These are phyloP conservation scores for Carabus problematicus DNA, from an alignment of 2,888 invertebrate species.

Conservation along the genomic window DNA sequence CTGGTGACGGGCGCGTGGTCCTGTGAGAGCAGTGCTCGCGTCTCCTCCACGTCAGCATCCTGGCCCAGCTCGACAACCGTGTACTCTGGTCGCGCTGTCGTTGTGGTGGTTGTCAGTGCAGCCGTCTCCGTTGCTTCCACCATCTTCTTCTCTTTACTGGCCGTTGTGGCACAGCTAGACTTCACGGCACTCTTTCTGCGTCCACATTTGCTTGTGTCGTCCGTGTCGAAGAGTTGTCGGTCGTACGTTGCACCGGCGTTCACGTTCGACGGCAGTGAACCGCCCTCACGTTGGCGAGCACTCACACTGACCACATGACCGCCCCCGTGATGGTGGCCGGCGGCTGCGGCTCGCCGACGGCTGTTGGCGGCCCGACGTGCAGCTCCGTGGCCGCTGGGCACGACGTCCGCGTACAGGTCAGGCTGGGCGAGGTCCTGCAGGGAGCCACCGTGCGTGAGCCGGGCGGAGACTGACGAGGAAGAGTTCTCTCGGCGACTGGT, in stretches of 20 bases:
- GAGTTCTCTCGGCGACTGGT: constrained; percentile 44
- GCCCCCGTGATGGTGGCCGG: constrained; percentile 11
- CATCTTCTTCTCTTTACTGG: constrained; percentile 6
- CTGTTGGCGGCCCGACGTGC: constrained; percentile 39
- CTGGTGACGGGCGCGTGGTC: background rate
- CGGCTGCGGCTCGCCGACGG: constrained; percentile 12
- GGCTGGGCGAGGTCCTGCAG: constrained; percentile 63
- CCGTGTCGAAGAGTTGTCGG: constrained; percentile 11
- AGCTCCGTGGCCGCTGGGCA: constrained; percentile 61
- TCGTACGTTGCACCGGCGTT: constrained; percentile 22
- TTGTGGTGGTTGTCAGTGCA: background rate
- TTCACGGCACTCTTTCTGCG: background rate
- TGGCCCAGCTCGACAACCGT: constrained; percentile 32
- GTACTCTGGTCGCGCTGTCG: constrained; percentile 27
- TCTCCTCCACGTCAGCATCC: constrained; percentile 27
- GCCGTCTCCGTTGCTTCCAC: constrained; percentile 5
- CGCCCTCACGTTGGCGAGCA: constrained; percentile 68
- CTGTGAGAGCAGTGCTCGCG: background rate
- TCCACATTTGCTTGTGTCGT: background rate
- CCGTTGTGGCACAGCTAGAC: background rate
- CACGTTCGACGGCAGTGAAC: constrained; percentile 61
- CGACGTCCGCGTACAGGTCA: constrained; percentile 46
- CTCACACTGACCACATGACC: constrained; percentile 49
- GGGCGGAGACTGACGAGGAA: constrained; percentile 22
- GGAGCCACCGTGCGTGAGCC: constrained; percentile 60